Evolutionary conservation across 2,113 vertebrate genomes (phyloP), one percentile per base, ranked within the genome.

Genomic region (Otolemur garnettii): DNA sequence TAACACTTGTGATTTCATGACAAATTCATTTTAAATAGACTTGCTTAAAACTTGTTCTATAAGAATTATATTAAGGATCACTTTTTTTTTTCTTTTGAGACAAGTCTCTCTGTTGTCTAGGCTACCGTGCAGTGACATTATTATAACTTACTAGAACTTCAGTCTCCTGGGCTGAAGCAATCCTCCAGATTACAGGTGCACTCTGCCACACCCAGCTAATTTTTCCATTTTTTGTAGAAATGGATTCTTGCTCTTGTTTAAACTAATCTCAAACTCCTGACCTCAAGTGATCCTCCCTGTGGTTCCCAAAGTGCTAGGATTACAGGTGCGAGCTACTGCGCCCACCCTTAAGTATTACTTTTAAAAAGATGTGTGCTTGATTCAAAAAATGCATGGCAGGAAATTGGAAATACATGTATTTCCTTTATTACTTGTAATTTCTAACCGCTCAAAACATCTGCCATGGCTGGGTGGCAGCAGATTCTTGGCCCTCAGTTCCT

Each of bases 361-460:
- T 85, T 88, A 69, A 59, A 12, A 96, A 82, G 17, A 24, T 87
- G 88, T 64, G 21, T 81, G 4, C 81, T 96, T 91, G 74, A 75
- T 82, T 72, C 22, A 9, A 45, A 88, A 96, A 96, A 42, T 68
- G 30, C 33, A 53, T 11, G 2, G 59, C 77, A 84, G 68, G 55
- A 82, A 87, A 87, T 87, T 71, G n/a, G 69, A 38, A 45, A 85
- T 38, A 50, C 45, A 50, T 50, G 45, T 50, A 19, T 75, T 78
- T 13, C 59, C n/a, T n/a, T 79, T 24, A 2, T 57, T 74, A 78
- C 62, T 74, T 83, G 45, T 50, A 74, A 35, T 42, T 89, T 30
- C 1, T 19, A 77, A 42, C 60, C 83, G 10, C 45, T 53, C 26
- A 59, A 53, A 42, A 24, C 64, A 35, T 57, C 45, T 74, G 68